Evolutionary conservation across 2,888 invertebrate genomes (phyloP).

Genomic region (Epistrophella euchroma): DNA sequence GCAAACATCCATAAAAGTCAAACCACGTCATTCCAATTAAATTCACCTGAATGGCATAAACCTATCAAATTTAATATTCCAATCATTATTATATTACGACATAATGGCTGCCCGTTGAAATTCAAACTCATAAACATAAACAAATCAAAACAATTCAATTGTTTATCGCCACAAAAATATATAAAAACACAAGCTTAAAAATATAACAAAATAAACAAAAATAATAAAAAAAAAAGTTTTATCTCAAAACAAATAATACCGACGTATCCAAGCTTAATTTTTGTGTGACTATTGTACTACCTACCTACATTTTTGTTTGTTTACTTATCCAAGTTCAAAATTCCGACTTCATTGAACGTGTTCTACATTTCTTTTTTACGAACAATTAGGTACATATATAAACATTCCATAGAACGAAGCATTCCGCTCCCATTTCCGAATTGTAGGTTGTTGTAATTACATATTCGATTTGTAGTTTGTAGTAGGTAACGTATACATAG

Average conservation of each 20-base stretch:
- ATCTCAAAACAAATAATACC: background rate
- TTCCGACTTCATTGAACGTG: constrained; percentile 54
- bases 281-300: background rate
- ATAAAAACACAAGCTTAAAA: background rate
- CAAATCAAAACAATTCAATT: background rate
- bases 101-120: background rate
- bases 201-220: background rate
- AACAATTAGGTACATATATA: background rate
- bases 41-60: background rate
- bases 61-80: background rate
- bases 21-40: background rate
- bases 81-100: background rate
- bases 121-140: background rate
- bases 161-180: background rate
- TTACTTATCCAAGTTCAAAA: constrained; percentile 67
- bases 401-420: constrained; percentile 31
- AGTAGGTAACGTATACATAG: background rate
- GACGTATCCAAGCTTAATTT: background rate
- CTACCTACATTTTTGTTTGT: constrained; percentile 53
- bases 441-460: constrained; percentile 10
- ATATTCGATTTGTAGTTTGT: background rate
- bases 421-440: constrained; percentile 55
- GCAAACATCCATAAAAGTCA: too few species aligned
- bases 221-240: too few species aligned
- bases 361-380: constrained; percentile 20